Base-by-base conservation (phyloP, 2,888 invertebrate genomes). In the Athalia circularis region DNA sequence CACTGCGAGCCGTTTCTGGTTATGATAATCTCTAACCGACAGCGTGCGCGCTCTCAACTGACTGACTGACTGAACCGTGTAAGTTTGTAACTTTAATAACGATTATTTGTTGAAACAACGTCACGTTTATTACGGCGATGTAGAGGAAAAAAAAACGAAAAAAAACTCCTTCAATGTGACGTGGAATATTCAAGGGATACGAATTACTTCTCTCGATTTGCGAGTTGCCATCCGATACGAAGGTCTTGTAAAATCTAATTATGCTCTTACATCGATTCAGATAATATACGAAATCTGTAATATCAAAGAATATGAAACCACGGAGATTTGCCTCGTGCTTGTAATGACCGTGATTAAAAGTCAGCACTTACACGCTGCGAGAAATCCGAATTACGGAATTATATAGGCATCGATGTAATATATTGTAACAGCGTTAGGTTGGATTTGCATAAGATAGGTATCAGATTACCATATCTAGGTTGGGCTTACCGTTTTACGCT, bases 381-480 rank as follows among this genome's bases (percentile, higher is more conserved):
- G 59, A 59, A 72, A 72, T 57, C 47, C 29, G 47, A 72, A 72
- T 72, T 72, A 72, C 72, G 72, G 72, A 72, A 47, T 72, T 70
- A 65, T 59, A 72, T 52, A 75, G 62, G 75, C 75, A 75, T 75
- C 29, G 50, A 75, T 43, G 75, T 64, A 75, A 75, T 9, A 50
- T 62, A 62, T 62, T n/a, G 75, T 52, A 62, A 75, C 62, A 50
- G 75, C 57, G 43, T 48, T 75, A 13, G 29, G n/a, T n/a, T 15
- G 29, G 15, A 64, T 75, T 75, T 75, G 64, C 75, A 64, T 75
- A 61, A 62, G 75, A 75, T 75, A 50, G 75, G 52, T 75, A 62
- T 62, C 75, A 15, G 64, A 75, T 75, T 75, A 75, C 48, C 75
- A 75, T 75, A 75, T 75, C 64, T 75, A 75, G 75, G n/a, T 62